These are phyloP conservation scores for Cyprinodon diabolis DNA, from an alignment of 2,797 vertebrate species.

Conservation along the genomic window DNA sequence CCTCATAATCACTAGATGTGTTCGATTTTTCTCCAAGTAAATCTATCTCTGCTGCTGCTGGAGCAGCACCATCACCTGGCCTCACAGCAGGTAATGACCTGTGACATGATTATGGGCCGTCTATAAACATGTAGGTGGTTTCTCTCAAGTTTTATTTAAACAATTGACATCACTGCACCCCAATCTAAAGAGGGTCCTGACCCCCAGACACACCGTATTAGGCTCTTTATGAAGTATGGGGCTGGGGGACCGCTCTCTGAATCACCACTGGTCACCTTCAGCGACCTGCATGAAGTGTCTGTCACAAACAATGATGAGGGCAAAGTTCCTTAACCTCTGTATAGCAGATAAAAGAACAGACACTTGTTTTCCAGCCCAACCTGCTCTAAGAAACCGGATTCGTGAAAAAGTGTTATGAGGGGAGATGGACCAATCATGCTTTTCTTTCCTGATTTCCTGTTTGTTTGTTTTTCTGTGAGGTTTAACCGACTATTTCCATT, in stretches of 20 bases:
- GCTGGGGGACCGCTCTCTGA: conserved; percentile 73
- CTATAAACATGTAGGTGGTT: conserved; percentile 82
- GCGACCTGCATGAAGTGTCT: conserved; percentile 71
- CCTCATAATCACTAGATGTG: conserved; percentile 62
- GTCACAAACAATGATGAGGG: conserved; percentile 74
- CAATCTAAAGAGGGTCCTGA: conserved; percentile 83
- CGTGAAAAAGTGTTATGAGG: conserved; percentile 18
- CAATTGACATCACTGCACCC: conserved; percentile 83
- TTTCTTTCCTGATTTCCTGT: not conserved
- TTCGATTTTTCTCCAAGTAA: conserved; percentile 62
- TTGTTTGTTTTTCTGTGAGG: not conserved
- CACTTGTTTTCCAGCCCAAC: conserved; percentile 58
- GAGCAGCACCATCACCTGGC: conserved; percentile 60
- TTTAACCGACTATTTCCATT: not conserved
- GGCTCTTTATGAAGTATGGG: conserved; percentile 87
- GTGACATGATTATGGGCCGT: conserved; percentile 80
- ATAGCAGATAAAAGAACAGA: conserved; percentile 49
- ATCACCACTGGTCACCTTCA: conserved; percentile 75
- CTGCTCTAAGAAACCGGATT: conserved; percentile 45
- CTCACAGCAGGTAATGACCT: conserved; percentile 74
- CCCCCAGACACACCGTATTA: conserved; percentile 82
- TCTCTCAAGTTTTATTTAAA: conserved; percentile 87
- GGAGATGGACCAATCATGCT: not conserved
- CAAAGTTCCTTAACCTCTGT: conserved; percentile 76
- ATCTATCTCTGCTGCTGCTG: conserved; percentile 41